These are phyloP conservation scores for Cirrhinus molitorella DNA, from an alignment of 2,797 vertebrate genomes.

Conservation along the genomic window DNA sequence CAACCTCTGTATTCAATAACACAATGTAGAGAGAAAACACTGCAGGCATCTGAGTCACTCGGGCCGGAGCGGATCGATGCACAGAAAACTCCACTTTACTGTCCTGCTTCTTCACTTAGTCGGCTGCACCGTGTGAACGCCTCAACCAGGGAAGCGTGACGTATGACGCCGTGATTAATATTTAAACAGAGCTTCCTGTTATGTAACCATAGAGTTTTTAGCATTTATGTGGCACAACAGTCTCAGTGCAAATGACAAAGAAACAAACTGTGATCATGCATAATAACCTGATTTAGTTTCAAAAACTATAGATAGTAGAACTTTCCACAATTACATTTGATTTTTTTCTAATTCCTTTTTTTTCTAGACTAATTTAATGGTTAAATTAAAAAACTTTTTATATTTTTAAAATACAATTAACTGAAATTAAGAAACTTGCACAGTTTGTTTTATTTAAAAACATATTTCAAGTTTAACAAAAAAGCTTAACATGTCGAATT, in stretches of 20 bases:
- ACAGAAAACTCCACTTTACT: not conserved
- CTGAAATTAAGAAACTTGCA: no score
- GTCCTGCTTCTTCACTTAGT: not conserved
- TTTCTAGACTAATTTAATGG: no score
- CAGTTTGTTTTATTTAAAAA: no score
- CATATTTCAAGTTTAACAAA: no score
- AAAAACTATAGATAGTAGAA: not conserved
- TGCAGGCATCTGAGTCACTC: not conserved
- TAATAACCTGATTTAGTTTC: not conserved
- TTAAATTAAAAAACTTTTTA: no score
- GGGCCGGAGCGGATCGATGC: not conserved
- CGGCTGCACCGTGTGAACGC: not conserved
- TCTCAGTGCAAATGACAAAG: not conserved
- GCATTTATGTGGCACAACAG: not conserved
- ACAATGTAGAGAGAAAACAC: not conserved
- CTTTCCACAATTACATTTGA: no score
- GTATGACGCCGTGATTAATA: not conserved
- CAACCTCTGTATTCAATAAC: not conserved
- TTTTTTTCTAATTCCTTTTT: no score
- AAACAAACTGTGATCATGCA: not conserved
- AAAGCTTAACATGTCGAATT: no score
- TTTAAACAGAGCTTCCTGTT: slow-evolving; percentile 11
- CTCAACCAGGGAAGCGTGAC: not conserved
- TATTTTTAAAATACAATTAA: no score
- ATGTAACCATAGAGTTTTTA: not conserved